Base-by-base conservation (phyloP, 2,797 vertebrate genomes). In the Sebastiscus tertius region DNA sequence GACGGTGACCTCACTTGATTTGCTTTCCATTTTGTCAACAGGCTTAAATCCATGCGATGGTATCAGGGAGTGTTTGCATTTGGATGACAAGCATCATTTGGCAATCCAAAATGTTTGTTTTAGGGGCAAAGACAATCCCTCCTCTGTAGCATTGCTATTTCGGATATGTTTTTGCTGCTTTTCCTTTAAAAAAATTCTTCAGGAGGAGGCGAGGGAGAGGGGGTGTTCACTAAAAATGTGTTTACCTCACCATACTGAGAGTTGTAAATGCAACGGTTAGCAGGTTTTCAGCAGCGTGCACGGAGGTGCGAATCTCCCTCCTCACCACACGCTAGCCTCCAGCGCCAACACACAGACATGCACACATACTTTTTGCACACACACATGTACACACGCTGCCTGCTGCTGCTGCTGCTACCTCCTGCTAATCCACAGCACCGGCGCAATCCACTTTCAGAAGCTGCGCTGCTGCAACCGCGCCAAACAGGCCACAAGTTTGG, bases 201-300 rank as follows among this genome's bases (percentile, higher is more conserved):
- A 12, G 64, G 8, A 14, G 54, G 56, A 7, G 36, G 14, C 36
- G 46, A 11, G n/a, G 29, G 33, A 33, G 2, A 20, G 49, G 72
- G 75, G 69, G 60, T 74, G 64, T 72, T 79, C 68, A 76, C 80
- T 70, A 88, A 91, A 92, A 93, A 93, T 89, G 86, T 93, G 89
- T 94, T 94, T 94, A 91, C 92, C 89, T 93, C 93, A 87, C 88
- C 77, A 92, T 83, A 77, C 89, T 84, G 85, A 80, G 84, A 90
- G 92, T 93, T 93, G 91, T 92, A 94, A 95, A 93, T 93, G 93
- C 92, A 91, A 88, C 84, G 88, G 91, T 93, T 94, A 89, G 92
- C 91, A 93, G 91, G 90, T 94, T 94, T 93, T 93, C 92, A 89
- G 88, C 90, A 85, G 90, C 72, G 69, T 83, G 88, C 82, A 86